phyloP scores from a whole-genome alignment of 2,113 vertebrate genomes.

The Lycaon pictus region DNA sequence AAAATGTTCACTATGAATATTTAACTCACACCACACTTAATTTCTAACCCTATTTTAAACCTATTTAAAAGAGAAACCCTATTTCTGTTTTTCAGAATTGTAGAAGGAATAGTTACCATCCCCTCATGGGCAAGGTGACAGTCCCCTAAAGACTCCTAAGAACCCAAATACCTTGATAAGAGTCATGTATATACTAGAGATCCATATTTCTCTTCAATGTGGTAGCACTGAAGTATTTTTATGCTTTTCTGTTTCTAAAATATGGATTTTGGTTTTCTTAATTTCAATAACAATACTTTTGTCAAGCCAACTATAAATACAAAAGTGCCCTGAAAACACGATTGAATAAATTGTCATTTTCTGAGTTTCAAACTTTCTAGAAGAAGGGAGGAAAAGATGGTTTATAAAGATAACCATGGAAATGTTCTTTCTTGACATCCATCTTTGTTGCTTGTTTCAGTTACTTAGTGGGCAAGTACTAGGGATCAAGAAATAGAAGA shows the following conservation, averaged over 20 bases:
- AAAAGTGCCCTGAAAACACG: background rate
- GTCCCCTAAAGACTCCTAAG: background rate
- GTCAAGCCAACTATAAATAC: background rate
- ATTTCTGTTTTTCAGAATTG: background rate
- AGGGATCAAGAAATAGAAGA: background rate
- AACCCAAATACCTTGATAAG: background rate
- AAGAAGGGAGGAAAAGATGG: background rate
- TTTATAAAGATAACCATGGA: background rate
- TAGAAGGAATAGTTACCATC: background rate
- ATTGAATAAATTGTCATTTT: background rate
- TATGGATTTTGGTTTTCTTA: background rate
- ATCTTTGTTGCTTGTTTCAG: background rate
- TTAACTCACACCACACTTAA: background rate
- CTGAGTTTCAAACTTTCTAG: background rate
- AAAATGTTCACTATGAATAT: conserved; percentile 14
- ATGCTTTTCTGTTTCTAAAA: background rate
- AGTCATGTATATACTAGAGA: background rate
- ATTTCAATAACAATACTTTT: background rate
- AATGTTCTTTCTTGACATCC: background rate
- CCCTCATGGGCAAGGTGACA: background rate
- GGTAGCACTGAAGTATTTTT: background rate
- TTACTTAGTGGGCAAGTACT: background rate
- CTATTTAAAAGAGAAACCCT: no score
- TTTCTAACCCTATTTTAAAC: background rate
- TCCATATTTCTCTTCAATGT: background rate